Base-by-base conservation (phyloP, 1,140 invertebrate species). In the Gryon sp. region DNA sequence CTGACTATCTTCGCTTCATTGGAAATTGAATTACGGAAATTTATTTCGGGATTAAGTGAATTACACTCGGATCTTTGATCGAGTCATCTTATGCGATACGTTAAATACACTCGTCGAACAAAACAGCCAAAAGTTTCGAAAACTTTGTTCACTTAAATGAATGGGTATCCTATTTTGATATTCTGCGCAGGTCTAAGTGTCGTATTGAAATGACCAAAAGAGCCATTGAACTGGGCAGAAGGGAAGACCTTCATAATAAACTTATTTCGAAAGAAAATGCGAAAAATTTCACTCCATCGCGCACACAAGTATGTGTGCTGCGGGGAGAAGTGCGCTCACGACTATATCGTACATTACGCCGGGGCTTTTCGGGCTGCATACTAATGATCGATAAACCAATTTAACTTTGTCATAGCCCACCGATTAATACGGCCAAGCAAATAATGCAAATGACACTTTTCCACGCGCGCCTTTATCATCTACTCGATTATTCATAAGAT, bases 361-460 rank as follows among this genome's bases (percentile, higher is more conserved):
- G 26, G 22, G 22, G 48, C 57, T 62, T 30, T n/a, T n/a, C n/a
- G n/a, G 14, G 12, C 15, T 43, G 62, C 36, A 60, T 62, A 48
- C 46, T 63, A 68, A 68, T 75, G 72, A 75, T 62, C 46, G 55
- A 75, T 75, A 68, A 75, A 75, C 72, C 57, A 75, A 75, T 75
- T 75, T 68, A 75, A 75, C 55, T 75, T 68, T 68, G 72, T 75
- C 63, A 68, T 68, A 62, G 19, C 20, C 48, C 40, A 16, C 15
- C 40, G 55, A 75, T 75, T 75, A 75, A 75, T 75, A 75, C 46
- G 38, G 34, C 22, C 15, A 19, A 30, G 62, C n/a, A 22, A 60
- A 62, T 68, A 53, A 66, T 75, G 72, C 55, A 68, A 68, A 62
- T 68, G 72, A 68, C 63, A 75, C 53, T 75, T 60, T 75, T 75